Evolutionary conservation across 2,888 invertebrate genomes (phyloP).

Genomic region (Volucella inflata): DNA sequence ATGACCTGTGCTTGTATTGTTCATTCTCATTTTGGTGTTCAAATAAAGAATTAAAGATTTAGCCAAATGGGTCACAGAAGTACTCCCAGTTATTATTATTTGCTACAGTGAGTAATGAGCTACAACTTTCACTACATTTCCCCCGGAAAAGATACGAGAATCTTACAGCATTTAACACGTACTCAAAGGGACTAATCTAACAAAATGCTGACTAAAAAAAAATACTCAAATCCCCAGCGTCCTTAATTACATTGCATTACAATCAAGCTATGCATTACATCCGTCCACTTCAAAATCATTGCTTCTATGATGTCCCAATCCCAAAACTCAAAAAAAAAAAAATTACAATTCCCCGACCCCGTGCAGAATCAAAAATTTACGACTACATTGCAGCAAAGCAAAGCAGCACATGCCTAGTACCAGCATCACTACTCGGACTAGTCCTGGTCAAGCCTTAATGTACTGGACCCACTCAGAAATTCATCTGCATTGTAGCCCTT

Average conservation of each 20-base stretch:
- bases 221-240: slow-evolving; percentile 22
- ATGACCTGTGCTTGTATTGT: too few species aligned
- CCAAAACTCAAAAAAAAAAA: slow-evolving; percentile 16
- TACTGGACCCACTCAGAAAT: slow-evolving; percentile 67
- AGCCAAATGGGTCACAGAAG: too few species aligned
- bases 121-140: too few species aligned
- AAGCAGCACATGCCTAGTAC: slow-evolving; percentile 17
- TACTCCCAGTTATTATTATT: too few species aligned
- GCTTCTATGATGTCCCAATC: slow-evolving; percentile 32
- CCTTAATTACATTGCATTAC: slow-evolving; percentile 62
- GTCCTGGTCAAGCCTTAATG: slow-evolving; percentile 42
- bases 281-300: slow-evolving; percentile 25
- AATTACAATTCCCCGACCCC: slow-evolving; percentile 9
- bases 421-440: slow-evolving; percentile 1
- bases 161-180: too few species aligned
- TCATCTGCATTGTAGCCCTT: slow-evolving; percentile 74
- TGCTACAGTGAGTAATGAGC: too few species aligned
- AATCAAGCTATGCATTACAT: slow-evolving; percentile 31
- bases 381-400: slow-evolving; percentile 29
- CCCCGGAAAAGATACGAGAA: too few species aligned
- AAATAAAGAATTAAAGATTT: too few species aligned
- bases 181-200: background rate
- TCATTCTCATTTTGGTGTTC: too few species aligned
- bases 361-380: slow-evolving; percentile 58
- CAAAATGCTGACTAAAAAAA: background rate